Conservation (phyloP, 2,888 invertebrate species). For the Sturmia bella region DNA sequence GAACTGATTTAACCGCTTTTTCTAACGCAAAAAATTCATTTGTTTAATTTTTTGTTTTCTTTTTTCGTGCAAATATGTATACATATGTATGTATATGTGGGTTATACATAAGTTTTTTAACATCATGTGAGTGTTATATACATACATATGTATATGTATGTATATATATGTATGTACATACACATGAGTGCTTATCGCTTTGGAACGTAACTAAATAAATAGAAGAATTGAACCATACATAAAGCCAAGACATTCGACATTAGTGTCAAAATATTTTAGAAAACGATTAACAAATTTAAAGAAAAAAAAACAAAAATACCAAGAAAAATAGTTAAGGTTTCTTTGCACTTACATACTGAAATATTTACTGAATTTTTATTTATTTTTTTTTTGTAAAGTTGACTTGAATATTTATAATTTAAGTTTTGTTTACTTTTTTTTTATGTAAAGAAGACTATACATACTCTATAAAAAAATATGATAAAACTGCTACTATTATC, state of each 20-base stretch:
- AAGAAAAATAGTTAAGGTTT: slow-evolving; percentile 51
- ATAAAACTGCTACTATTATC: slow-evolving; percentile 58
- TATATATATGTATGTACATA: slow-evolving; percentile 3
- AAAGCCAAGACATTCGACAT: slow-evolving; percentile 47
- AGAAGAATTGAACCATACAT: slow-evolving; percentile 30
- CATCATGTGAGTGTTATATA: neutral
- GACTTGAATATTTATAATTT: slow-evolving; percentile 23
- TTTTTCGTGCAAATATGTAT: slow-evolving; percentile 14
- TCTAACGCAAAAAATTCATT: slow-evolving; percentile 19
- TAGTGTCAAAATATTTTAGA: slow-evolving; percentile 48
- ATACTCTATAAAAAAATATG: slow-evolving; percentile 9
- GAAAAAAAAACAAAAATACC: slow-evolving; percentile 3
- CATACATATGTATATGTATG: neutral
- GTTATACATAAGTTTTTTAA: neutral
- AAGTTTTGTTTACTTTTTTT: slow-evolving; percentile 15
- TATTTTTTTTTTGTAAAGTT: slow-evolving; percentile 41
- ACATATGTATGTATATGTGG: slow-evolving; percentile 11
- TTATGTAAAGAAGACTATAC: slow-evolving; percentile 51
- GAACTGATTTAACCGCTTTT: slow-evolving; percentile 54
- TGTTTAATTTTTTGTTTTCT: slow-evolving; percentile 23
- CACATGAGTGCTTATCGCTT: slow-evolving; percentile 26
- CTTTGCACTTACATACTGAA: slow-evolving; percentile 43
- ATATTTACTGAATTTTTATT: slow-evolving; percentile 24
- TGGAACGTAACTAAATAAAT: slow-evolving; percentile 33
- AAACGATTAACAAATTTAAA: neutral